Conservation (phyloP, 2,888 invertebrate species). For the Dicycla oo region DNA sequence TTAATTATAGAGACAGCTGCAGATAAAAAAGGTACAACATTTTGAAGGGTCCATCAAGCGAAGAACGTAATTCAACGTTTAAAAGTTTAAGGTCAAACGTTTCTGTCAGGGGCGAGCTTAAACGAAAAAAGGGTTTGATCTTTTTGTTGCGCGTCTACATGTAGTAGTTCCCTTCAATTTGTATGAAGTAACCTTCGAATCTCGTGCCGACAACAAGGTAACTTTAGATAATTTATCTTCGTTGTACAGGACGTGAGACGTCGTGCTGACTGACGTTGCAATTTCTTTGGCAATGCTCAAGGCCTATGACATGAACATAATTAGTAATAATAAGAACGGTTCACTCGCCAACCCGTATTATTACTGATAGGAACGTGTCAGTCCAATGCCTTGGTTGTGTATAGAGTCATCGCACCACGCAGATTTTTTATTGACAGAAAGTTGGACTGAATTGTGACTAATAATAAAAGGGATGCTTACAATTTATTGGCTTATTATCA, state of each 20-base stretch:
- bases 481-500: constrained; percentile 14
- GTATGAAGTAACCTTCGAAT: constrained; percentile 64
- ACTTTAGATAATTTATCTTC: constrained; percentile 70
- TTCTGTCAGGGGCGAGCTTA: constrained; percentile 63
- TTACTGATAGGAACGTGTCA: constrained; percentile 45
- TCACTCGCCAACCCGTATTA: constrained; percentile 49
- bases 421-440: constrained; percentile 20
- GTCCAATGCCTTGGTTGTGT: constrained; percentile 29
- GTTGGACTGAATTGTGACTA: constrained; percentile 22
- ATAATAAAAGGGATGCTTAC: constrained; percentile 11
- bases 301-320: constrained; percentile 63
- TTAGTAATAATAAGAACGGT: constrained; percentile 56
- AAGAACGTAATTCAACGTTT: constrained; percentile 58
- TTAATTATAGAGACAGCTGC: constrained; percentile 55
- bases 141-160: constrained; percentile 55
- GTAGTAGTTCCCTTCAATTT: constrained; percentile 64
- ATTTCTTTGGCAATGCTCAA: constrained; percentile 70
- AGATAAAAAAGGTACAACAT: constrained; percentile 49
- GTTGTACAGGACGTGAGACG: constrained; percentile 61
- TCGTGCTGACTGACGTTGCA: constrained; percentile 62
- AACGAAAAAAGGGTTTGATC: constrained; percentile 64
- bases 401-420: constrained; percentile 30
- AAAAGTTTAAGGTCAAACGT: constrained; percentile 68
- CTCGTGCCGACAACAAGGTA: constrained; percentile 58
- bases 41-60: constrained; percentile 62